A percentile compares a stretch with the other conserved stretches of the same genome.
phyloP scores from a whole-genome alignment of 2,888 invertebrate species.

The Philonicus albiceps region DNA sequence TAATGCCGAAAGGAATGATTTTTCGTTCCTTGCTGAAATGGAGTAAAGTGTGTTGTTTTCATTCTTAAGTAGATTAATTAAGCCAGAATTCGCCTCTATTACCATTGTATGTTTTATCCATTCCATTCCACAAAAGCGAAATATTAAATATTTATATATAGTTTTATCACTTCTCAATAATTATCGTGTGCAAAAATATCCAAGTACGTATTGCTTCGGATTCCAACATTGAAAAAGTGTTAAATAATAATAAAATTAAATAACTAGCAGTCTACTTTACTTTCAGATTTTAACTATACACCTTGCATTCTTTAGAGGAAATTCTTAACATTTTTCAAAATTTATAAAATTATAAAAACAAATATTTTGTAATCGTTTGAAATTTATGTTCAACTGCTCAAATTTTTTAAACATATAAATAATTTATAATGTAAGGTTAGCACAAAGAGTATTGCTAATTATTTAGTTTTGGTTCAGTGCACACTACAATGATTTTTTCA shows the following conservation, averaged over 20 bases:
- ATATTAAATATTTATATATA: no score
- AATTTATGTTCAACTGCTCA: background rate
- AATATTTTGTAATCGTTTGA: no score
- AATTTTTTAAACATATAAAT: background rate
- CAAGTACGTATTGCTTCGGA: no score
- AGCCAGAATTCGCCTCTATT: background rate
- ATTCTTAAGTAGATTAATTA: background rate
- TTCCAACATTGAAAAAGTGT: no score
- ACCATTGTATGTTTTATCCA: background rate
- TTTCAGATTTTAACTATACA: no score
- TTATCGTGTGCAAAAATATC: no score
- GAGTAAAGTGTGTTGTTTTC: background rate
- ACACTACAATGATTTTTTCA: background rate
- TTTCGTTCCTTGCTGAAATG: background rate
- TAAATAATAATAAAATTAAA: no score
- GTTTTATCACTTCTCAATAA: no score
- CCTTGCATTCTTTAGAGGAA: no score
- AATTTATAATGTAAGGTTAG: background rate
- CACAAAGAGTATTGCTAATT: background rate
- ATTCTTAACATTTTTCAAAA: no score
- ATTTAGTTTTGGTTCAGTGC: background rate
- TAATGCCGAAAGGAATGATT: background rate
- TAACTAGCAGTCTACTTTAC: no score
- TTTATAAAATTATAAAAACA: no score
- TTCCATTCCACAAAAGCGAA: background rate